Conservation (phyloP, 2,888 invertebrate species). For the Sceliomorpha sp. region DNA sequence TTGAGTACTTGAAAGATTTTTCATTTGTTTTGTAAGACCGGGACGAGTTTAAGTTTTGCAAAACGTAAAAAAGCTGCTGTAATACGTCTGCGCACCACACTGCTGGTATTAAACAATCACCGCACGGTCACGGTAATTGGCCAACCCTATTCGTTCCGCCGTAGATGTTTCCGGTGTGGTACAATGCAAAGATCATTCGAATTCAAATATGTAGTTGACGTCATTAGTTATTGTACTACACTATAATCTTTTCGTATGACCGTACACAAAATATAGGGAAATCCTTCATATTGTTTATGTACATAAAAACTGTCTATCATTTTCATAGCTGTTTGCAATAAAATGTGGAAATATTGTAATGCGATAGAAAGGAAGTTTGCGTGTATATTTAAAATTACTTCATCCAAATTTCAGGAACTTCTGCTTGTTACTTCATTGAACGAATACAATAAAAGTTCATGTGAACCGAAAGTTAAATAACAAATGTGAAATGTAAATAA, state of each 20-base stretch:
- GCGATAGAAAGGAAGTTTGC: no score
- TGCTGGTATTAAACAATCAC: constrained; percentile 20
- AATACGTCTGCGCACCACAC: no score
- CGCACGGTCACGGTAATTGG: constrained; percentile 27
- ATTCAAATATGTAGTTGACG: constrained; percentile 47
- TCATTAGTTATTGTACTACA: constrained; percentile 21
- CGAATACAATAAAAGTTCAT: no score
- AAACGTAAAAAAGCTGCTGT: no score
- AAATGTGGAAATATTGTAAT: no score
- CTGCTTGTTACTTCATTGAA: no score
- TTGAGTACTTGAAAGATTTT: no score
- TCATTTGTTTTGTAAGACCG: no score
- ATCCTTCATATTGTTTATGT: constrained; percentile 11
- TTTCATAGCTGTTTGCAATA: no score
- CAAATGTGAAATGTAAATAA: no score
- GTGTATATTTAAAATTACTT: no score
- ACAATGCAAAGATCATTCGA: constrained; percentile 50
- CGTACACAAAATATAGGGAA: constrained; percentile 11
- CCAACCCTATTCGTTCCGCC: constrained; percentile 23
- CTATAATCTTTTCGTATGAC: constrained; percentile 15
- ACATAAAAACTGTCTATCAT: constrained; percentile 1
- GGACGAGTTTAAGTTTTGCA: neutral
- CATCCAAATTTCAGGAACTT: no score
- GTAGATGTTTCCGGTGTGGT: constrained; percentile 34
- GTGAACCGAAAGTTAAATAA: constrained; percentile 1